phyloP scores from a whole-genome alignment of 30 jellyfish, hydroid and myxozoan genomes.

The Cassiopea xamachana region DNA sequence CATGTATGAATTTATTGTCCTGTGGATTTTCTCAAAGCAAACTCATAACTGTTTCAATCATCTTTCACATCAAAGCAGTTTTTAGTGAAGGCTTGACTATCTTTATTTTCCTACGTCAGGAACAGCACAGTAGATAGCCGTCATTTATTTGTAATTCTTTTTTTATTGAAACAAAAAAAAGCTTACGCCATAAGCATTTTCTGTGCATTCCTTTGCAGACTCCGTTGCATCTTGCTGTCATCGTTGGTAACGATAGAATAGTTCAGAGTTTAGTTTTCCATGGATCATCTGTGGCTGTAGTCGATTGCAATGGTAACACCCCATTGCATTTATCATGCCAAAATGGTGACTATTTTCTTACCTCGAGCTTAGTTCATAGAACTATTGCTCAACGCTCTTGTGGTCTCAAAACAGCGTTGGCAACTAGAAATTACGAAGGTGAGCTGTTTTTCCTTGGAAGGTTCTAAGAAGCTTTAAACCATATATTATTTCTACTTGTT shows the following conservation, averaged over 20 bases:
- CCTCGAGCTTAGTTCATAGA: background rate
- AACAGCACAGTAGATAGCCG: no score
- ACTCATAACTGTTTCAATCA: no score
- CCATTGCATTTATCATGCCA: conserved; percentile 74
- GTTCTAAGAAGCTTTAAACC: background rate
- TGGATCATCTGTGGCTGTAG: conserved; percentile 71
- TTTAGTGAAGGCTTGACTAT: no score
- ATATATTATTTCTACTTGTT: no score
- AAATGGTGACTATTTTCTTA: background rate
- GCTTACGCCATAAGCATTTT: background rate
- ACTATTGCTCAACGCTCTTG: background rate
- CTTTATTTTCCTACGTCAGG: no score
- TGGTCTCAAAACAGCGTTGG: conserved; percentile 37
- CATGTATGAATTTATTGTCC: no score
- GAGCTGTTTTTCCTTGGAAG: no score
- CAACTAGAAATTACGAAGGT: conserved; percentile 43
- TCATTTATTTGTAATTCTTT: no score
- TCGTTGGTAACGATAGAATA: background rate
- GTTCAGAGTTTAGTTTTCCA: conserved; percentile 1
- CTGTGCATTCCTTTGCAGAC: conserved; percentile 16
- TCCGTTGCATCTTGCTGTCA: conserved; percentile 64
- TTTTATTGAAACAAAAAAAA: no score
- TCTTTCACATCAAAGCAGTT: no score
- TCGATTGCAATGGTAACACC: conserved; percentile 62
- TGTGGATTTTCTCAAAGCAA: no score